Percentiles rank a stretch among this genome's conserved stretches.
Conservation (phyloP, 2,888 invertebrate genomes). For the Harpalus rubripes region DNA sequence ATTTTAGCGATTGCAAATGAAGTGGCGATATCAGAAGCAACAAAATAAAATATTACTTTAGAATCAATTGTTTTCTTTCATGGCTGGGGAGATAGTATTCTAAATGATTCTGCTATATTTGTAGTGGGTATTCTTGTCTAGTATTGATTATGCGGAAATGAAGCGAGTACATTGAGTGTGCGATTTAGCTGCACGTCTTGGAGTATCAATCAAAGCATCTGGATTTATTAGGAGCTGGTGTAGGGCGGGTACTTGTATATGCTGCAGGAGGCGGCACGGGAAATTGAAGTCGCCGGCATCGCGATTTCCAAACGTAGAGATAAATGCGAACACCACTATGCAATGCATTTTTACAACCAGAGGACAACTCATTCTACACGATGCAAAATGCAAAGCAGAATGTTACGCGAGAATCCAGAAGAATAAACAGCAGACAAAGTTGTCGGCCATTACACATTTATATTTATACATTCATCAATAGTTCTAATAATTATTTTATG, state of each 20-base stretch:
- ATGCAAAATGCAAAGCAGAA: no score
- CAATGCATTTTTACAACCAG: not conserved
- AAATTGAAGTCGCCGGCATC: conserved; percentile 4
- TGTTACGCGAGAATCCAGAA: no score
- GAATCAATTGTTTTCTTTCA: no score
- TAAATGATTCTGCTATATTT: not conserved
- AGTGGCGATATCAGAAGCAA: no score
- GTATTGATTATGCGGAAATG: conserved; percentile 12
- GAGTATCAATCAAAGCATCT: conserved; percentile 33
- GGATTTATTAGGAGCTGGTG: conserved; percentile 14
- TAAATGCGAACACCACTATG: not conserved
- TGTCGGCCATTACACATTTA: no score
- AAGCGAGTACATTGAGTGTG: not conserved
- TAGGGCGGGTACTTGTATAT: not conserved
- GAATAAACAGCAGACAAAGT: no score
- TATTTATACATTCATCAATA: no score
- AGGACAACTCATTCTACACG: not conserved
- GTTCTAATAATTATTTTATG: no score
- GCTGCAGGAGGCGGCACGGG: not conserved
- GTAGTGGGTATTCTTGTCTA: not conserved
- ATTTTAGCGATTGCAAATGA: no score
- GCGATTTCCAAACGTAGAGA: not conserved
- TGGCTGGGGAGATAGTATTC: no score
- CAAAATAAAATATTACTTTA: no score
- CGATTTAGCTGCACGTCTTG: conserved; percentile 20